Conservation (phyloP, 2,797 vertebrate species). For the Luscinia luscinia region DNA sequence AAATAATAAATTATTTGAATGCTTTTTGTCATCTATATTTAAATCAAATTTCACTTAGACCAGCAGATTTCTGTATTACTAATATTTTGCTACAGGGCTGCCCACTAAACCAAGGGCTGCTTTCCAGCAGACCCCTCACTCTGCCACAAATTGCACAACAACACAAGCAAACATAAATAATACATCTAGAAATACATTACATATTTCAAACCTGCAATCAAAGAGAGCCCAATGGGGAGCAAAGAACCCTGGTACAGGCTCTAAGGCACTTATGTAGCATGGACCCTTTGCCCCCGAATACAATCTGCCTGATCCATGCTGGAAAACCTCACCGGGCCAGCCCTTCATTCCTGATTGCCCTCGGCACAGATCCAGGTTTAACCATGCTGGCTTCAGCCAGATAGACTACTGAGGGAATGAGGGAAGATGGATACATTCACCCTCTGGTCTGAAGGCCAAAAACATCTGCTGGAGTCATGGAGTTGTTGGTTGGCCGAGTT, state of each 20-base stretch:
- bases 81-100: slow-evolving; percentile 64
- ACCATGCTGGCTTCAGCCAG: slow-evolving; percentile 54
- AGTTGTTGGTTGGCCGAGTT: slow-evolving; percentile 72
- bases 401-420: slow-evolving; percentile 37
- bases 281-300: slow-evolving; percentile 54
- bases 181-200: slow-evolving; percentile 40
- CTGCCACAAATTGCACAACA: slow-evolving; percentile 74
- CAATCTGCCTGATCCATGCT: slow-evolving; percentile 31
- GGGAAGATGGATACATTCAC: slow-evolving; percentile 65
- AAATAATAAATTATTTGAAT: neutral
- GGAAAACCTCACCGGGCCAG: slow-evolving; percentile 63
- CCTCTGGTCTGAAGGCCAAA: slow-evolving; percentile 63
- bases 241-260: slow-evolving; percentile 4
- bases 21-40: neutral
- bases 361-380: slow-evolving; percentile 64
- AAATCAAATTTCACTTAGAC: slow-evolving; percentile 53
- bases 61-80: slow-evolving; percentile 68
- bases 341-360: slow-evolving; percentile 64
- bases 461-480: slow-evolving; percentile 73
- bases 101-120: slow-evolving; percentile 56
- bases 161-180: slow-evolving; percentile 61
- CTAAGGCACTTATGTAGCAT: slow-evolving; percentile 4
- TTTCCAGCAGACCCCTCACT: slow-evolving; percentile 51
- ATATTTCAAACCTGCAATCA: slow-evolving; percentile 53
- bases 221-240: neutral